A percentile compares a stretch with the other conserved stretches of the same genome.
These are phyloP conservation scores for Lynx canadensis DNA, from an alignment of 2,113 vertebrate genomes.

Conservation along the genomic window DNA sequence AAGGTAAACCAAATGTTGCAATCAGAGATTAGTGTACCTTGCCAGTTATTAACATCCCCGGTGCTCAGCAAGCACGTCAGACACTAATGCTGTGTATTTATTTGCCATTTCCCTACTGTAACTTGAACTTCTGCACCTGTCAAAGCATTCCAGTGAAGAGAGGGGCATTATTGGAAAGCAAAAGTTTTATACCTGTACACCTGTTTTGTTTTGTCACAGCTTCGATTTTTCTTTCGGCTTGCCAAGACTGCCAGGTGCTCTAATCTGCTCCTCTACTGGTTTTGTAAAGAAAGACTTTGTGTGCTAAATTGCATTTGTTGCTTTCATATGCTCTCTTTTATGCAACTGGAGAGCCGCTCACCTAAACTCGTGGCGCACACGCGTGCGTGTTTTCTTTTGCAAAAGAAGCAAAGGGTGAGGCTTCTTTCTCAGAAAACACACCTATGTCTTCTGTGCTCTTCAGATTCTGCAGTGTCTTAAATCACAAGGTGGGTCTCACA, in stretches of 20 bases:
- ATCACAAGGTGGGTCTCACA: constrained; percentile 87
- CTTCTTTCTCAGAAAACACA: constrained; percentile 70
- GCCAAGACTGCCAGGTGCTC: constrained; percentile 92
- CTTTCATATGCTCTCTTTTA: constrained; percentile 81
- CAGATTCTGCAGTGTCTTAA: constrained; percentile 79
- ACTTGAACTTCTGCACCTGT: constrained; percentile 97
- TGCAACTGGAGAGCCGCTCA: constrained; percentile 62
- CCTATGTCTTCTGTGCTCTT: constrained; percentile 81
- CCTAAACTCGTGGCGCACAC: constrained; percentile 69
- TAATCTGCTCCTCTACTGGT: constrained; percentile 88
- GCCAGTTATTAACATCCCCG: constrained; percentile 96
- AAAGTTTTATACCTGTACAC: constrained; percentile 93
- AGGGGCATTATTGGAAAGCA: constrained; percentile 84
- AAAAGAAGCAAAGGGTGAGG: constrained; percentile 48
- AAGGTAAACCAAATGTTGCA: constrained; percentile 99
- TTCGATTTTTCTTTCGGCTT: constrained; percentile 81
- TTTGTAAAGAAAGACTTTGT: constrained; percentile 87
- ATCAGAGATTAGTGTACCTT: constrained; percentile 99
- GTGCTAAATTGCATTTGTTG: constrained; percentile 83
- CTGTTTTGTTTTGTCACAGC: constrained; percentile 90
- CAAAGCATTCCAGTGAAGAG: constrained; percentile 88
- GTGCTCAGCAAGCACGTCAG: constrained; percentile 88
- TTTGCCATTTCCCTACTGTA: constrained; percentile 90
- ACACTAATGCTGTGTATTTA: constrained; percentile 90
- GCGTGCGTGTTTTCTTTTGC: neutral